Conservation (phyloP, 2,888 invertebrate species). For the Drosophila prolongata region DNA sequence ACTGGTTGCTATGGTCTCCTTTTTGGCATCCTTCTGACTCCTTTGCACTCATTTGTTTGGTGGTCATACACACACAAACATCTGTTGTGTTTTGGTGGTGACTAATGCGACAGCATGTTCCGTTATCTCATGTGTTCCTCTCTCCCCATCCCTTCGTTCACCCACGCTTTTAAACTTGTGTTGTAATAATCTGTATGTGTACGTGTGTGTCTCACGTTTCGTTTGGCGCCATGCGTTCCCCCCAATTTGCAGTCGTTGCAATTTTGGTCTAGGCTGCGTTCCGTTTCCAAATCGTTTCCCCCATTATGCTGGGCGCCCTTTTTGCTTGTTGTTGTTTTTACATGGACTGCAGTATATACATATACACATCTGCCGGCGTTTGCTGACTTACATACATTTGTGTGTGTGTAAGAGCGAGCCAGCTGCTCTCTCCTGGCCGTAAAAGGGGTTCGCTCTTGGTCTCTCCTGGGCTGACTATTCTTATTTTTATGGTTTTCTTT, state of each 20-base stretch:
- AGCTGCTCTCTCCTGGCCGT: constrained; percentile 50
- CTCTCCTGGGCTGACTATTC: constrained; percentile 29
- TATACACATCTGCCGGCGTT: constrained; percentile 39
- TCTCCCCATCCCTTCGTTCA: constrained; percentile 37
- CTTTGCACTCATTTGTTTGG: constrained; percentile 35
- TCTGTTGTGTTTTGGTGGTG: constrained; percentile 60
- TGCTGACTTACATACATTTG: constrained; percentile 11
- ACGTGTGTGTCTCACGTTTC: constrained; percentile 61
- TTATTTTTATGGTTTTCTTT: constrained; percentile 19
- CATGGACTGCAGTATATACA: constrained; percentile 27
- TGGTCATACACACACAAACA: constrained; percentile 49
- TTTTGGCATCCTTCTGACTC: constrained; percentile 17
- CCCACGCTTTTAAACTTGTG: constrained; percentile 46
- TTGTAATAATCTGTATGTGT: constrained; percentile 33
- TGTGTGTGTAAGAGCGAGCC: constrained; percentile 28
- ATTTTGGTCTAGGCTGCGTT: constrained; percentile 61
- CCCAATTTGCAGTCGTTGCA: constrained; percentile 51
- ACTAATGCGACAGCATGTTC: constrained; percentile 72
- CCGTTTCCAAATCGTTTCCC: constrained; percentile 63
- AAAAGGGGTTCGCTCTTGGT: constrained; percentile 33
- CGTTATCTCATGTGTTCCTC: constrained; percentile 72
- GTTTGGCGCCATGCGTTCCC: constrained; percentile 57
- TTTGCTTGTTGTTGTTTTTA: constrained; percentile 29
- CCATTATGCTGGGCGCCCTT: constrained; percentile 46
- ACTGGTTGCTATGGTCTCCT: constrained; percentile 28